Conservation (phyloP, 2,797 vertebrate species). For the Sebastes hubbsi region DNA sequence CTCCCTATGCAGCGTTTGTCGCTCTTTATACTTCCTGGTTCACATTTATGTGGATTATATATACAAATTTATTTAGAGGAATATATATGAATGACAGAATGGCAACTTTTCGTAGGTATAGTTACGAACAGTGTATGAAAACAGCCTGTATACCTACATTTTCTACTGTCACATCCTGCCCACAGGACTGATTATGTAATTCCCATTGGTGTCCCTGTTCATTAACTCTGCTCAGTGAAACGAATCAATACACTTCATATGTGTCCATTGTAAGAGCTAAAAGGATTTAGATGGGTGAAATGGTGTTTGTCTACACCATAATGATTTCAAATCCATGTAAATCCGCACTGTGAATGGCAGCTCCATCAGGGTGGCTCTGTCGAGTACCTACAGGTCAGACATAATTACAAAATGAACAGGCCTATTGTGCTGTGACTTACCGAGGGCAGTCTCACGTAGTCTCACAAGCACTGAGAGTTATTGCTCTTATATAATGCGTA, state of each 20-base stretch:
- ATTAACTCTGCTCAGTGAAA: slow-evolving; percentile 40
- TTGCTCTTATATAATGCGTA: slow-evolving; percentile 30
- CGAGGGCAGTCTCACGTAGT: slow-evolving; percentile 33
- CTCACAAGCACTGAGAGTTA: slow-evolving; percentile 37
- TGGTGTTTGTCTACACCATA: slow-evolving; percentile 40
- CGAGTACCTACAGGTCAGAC: slow-evolving; percentile 64
- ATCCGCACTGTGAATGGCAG: slow-evolving; percentile 54
- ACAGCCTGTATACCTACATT: not conserved
- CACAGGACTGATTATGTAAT: not conserved
- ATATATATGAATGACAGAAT: too few relatives aligned
- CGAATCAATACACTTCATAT: slow-evolving; percentile 31
- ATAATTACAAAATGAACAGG: slow-evolving; percentile 61
- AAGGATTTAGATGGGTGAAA: slow-evolving; percentile 41
- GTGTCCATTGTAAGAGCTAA: slow-evolving; percentile 41
- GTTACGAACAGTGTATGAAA: too few relatives aligned
- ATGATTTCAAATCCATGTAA: slow-evolving; percentile 62
- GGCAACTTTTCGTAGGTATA: too few relatives aligned
- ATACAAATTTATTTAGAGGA: too few relatives aligned
- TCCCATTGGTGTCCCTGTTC: slow-evolving; percentile 21
- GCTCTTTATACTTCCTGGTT: too few relatives aligned
- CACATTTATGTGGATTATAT: too few relatives aligned
- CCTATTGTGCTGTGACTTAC: slow-evolving; percentile 54
- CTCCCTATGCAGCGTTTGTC: too few relatives aligned
- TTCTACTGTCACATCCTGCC: slow-evolving; percentile 3
- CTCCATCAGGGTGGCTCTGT: slow-evolving; percentile 40